A percentile compares a stretch with the other conserved stretches of the same genome.
phyloP scores from a whole-genome alignment of 2,888 invertebrate genomes.

The Hirtodrosophila cameraria region DNA sequence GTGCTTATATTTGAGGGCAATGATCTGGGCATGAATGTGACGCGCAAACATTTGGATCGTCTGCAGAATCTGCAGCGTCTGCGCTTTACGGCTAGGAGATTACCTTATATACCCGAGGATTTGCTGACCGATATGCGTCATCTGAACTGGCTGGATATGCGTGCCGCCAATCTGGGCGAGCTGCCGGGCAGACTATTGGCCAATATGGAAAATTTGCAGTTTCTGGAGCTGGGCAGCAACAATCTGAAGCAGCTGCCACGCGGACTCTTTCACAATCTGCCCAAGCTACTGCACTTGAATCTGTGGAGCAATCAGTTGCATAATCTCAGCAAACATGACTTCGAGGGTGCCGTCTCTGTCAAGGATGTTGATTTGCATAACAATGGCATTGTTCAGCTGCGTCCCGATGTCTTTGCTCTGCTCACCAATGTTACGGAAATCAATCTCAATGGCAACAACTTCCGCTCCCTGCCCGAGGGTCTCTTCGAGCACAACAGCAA shows the following conservation, averaged over 20 bases:
- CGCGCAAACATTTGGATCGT: conserved; percentile 86
- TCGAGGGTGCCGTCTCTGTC: conserved; percentile 87
- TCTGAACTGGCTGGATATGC: conserved; percentile 87
- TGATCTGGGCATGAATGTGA: conserved; percentile 85
- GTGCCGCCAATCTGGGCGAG: conserved; percentile 86
- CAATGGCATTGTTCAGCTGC: conserved; percentile 87
- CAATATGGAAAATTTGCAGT: conserved; percentile 86
- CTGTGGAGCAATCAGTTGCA: conserved; percentile 89
- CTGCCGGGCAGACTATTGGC: conserved; percentile 86
- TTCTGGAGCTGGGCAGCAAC: conserved; percentile 88
- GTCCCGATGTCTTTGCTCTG: conserved; percentile 87
- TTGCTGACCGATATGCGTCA: conserved; percentile 87
- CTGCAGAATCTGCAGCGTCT: conserved; percentile 86
- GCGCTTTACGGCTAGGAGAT: conserved; percentile 86
- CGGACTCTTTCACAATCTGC: conserved; percentile 87
- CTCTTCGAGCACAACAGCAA: conserved; percentile 86
- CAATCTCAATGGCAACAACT: conserved; percentile 88
- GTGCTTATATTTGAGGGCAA: conserved; percentile 86
- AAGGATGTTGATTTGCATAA: conserved; percentile 88
- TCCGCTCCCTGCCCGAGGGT: conserved; percentile 86
- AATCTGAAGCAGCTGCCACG: conserved; percentile 87
- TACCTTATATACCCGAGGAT: conserved; percentile 87
- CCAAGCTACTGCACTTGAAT: conserved; percentile 87
- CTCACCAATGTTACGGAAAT: conserved; percentile 87
- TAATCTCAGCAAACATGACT: conserved; percentile 87